Evolutionary conservation across 2,888 invertebrate species (phyloP), one percentile per base, ranked within the genome.

Genomic region (Tillus elongatus): DNA sequence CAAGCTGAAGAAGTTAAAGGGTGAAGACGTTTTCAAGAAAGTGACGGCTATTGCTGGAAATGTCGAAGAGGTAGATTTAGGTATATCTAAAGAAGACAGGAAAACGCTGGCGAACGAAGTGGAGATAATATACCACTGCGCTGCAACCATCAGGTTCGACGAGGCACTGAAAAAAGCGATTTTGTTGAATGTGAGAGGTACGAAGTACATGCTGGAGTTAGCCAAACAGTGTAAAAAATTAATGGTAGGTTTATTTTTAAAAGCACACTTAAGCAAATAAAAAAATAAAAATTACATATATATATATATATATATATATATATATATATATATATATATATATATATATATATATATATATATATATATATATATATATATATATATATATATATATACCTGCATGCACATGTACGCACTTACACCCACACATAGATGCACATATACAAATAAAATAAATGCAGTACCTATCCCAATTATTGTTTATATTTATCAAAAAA

Each of bases 151-250:
- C 40, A 71, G 81, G 64, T 92, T 97, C 58, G 95, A 97, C 62
- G 96, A 96, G 61, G 77, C 82, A 11, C 69, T 98, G 34, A 87
- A 86, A 58, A 79, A 78, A 47, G 92, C 97, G 1, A 86, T 96
- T 4, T 69, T 92, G 36, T 72, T 97, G 64, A 98, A 97, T 65
- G 86, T 92, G 0, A 73, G 90, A 38, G 96, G 92, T 24, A 93
- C 93, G 1, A 85, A 88, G 58, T 74, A 83, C 43, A 79, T 96
- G 71, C 61, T 97, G 40, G 81, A 86, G 6, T 63, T 97, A 37
- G 92, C 85, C 33, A 82, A 79, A 55, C 71, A 76, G 45, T 76
- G 81, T 58, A 83, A 83, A 55, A 74, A 86, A 4, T 69, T 97
- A 30, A 69, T 77, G 66, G 85, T 83, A 63, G 63, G 52, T 30